A percentile compares a stretch with the other conserved stretches of the same genome.
phyloP scores from a whole-genome alignment of 1,140 invertebrate species.

The Augochlora pura region DNA sequence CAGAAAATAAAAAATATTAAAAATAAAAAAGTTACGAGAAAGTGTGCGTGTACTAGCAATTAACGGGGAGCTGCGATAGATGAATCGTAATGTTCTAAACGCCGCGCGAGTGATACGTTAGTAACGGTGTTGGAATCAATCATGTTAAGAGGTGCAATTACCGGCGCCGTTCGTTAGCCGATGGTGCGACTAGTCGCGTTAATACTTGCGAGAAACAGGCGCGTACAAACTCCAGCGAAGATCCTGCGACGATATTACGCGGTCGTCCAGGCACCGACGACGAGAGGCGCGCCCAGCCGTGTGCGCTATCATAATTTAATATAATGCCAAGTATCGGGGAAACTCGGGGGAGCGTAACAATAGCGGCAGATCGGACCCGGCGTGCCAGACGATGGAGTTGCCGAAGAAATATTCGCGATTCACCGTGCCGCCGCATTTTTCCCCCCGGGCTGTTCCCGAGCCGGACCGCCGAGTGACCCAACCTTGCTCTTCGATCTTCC shows the following conservation, averaged over 20 bases:
- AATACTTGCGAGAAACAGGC: constrained; percentile 37
- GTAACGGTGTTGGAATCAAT: too few relatives aligned
- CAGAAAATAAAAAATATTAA: too few relatives aligned
- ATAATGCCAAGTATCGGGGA: constrained; percentile 68
- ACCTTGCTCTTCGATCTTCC: background rate
- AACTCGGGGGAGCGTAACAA: constrained; percentile 67
- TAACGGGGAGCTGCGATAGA: too few relatives aligned
- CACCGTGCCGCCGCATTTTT: constrained; percentile 46
- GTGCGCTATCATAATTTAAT: constrained; percentile 70
- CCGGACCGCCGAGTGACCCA: constrained; percentile 45
- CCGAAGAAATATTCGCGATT: constrained; percentile 60
- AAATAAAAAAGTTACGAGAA: too few relatives aligned
- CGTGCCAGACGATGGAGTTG: constrained; percentile 53
- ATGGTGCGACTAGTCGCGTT: background rate
- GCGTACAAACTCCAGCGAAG: constrained; percentile 48
- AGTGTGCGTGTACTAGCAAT: too few relatives aligned
- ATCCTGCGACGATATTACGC: constrained; percentile 27
- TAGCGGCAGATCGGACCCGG: constrained; percentile 46
- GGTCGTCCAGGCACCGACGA: background rate
- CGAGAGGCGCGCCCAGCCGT: constrained; percentile 34
- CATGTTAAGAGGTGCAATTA: background rate
- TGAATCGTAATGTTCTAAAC: too few relatives aligned
- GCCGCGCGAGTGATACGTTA: too few relatives aligned
- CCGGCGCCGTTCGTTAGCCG: background rate
- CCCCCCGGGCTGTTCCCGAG: constrained; percentile 33